Percentiles rank a stretch among this genome's conserved stretches.
phyloP scores from a whole-genome alignment of 2,797 vertebrate species.

The Crocidura indochinensis region DNA sequence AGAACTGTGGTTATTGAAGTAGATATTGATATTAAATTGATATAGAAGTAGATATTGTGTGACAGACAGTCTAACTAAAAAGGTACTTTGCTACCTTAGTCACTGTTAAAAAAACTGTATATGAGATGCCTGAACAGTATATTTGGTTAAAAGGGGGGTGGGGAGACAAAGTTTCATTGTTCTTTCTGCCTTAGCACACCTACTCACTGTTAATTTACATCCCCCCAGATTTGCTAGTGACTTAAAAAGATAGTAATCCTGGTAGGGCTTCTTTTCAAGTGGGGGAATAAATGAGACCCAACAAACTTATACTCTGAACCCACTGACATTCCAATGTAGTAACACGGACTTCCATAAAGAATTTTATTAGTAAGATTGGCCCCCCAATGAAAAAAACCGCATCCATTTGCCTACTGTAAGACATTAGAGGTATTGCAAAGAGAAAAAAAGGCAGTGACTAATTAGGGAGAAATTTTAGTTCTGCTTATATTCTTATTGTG shows the following conservation, averaged over 20 bases:
- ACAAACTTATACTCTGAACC: background rate
- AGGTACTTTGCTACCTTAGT: background rate
- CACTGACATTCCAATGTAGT: background rate
- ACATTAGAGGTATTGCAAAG: background rate
- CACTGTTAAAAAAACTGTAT: background rate
- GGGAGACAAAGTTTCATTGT: background rate
- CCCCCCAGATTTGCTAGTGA: background rate
- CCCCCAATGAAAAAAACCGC: background rate
- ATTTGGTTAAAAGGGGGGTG: background rate
- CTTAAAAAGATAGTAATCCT: background rate
- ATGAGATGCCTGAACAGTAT: background rate
- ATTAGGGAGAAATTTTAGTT: background rate
- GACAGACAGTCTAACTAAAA: background rate
- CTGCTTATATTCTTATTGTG: background rate
- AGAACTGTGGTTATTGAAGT: constrained; percentile 22
- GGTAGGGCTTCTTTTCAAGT: background rate
- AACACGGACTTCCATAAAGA: background rate
- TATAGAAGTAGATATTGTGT: background rate
- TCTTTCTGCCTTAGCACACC: background rate
- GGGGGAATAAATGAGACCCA: background rate
- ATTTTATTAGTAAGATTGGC: background rate
- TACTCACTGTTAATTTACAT: background rate
- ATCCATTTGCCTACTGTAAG: background rate
- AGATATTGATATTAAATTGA: too few relatives aligned
- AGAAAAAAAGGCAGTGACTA: background rate